Evolutionary conservation across 1,140 invertebrate species (phyloP), one percentile per base, ranked within the genome.

Genomic region (Meloidogyne hapla): DNA sequence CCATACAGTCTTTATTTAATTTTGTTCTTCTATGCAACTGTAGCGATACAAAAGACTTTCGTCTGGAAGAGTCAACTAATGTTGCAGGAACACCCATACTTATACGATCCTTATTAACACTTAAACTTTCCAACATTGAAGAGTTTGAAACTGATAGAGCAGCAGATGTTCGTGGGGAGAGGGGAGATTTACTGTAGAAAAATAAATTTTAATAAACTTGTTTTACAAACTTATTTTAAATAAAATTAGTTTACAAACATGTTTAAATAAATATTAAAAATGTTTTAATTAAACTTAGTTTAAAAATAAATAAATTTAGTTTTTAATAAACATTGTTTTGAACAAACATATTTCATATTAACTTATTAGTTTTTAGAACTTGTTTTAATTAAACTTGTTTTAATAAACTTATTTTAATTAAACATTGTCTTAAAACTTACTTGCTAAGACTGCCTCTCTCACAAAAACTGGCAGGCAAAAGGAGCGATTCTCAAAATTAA

Each of bases 31-130:
- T 70, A 40, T 86, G 78, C 10, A 86, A 67, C 69, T 86, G 85
- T 9, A 86, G 75, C 9, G 85, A 86, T 13, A 86, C 85, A 42
- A 86, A 79, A 8, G 84, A 87, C 71, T 86, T 86, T 69, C 85
- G 69, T 2, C 85, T 74, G 0, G 45, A 13, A 26, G 69, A 42
- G 40, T 73, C 71, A 64, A 38, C 71, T 33, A 38, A 18, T n/a
- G 28, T 67, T 61, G 42, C 64, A n/a, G 56, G 56, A 13, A 42
- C 56, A 6, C 42, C 71, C 45, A 73, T 64, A 12, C 74, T 75
- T 21, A 75, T 68, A 15, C 74, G 67, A 62, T 75, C 74, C 21
- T 76, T 77, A 40, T 76, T 76, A 6, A 82, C 82, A 5, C 84
- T 85, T 21, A 80, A 70, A n/a, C 76, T 85, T 48, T 86, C 85